A percentile compares a stretch with the other conserved stretches of the same genome.
These are phyloP conservation scores for Hybos culiciformis DNA, from an alignment of 2,888 invertebrate species.

Conservation along the genomic window DNA sequence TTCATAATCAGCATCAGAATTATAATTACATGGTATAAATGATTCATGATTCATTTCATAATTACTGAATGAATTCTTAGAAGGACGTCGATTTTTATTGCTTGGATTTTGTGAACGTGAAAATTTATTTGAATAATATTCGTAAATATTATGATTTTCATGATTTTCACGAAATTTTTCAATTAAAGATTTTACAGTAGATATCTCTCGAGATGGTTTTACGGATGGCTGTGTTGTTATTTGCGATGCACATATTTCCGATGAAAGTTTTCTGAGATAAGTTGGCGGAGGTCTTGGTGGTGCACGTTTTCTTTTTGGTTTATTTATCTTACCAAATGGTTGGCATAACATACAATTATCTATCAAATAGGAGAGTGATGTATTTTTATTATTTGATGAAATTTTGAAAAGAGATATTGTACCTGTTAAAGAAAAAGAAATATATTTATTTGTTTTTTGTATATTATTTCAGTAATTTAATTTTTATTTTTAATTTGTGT, in stretches of 20 bases:
- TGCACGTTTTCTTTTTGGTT: neutral
- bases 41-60: neutral
- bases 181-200: neutral
- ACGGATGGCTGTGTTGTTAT: neutral
- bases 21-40: too few species aligned
- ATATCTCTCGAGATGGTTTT: neutral
- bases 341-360: slow-evolving; percentile 11
- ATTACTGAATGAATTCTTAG: too few species aligned
- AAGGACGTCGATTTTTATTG: too few species aligned
- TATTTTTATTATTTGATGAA: slow-evolving; percentile 10
- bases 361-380: slow-evolving; percentile 7
- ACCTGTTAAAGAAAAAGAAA: slow-evolving; percentile 10
- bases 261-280: neutral
- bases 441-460: neutral
- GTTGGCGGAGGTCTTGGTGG: neutral
- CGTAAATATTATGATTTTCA: neutral
- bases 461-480: too few species aligned
- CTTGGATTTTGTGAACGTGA: too few species aligned
- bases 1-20: too few species aligned
- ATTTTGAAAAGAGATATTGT: slow-evolving; percentile 12
- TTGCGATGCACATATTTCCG: neutral
- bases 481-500: too few species aligned
- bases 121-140: too few species aligned
- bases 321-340: slow-evolving; percentile 9
- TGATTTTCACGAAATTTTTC: neutral